Conservation (phyloP, 2,797 vertebrate genomes). For the Mus caroli region DNA sequence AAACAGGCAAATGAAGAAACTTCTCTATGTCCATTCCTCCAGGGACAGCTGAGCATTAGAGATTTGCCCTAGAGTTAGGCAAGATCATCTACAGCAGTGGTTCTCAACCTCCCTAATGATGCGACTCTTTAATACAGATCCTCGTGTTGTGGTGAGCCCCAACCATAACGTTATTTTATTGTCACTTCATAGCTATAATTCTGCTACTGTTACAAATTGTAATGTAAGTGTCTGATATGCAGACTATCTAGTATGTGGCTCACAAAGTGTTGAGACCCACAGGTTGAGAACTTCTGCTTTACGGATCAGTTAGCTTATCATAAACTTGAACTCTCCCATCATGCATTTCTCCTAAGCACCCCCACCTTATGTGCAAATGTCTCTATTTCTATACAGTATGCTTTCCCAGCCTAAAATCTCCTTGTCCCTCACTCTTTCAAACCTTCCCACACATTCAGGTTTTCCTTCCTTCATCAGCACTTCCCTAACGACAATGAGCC, state of each 20-base stretch:
- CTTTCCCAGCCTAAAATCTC: neutral
- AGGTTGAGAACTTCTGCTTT: neutral
- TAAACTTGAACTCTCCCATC: fast-evolving
- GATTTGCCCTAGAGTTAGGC: neutral
- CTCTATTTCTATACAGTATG: neutral
- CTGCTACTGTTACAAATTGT: neutral
- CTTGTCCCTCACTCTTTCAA: neutral
- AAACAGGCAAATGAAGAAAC: neutral
- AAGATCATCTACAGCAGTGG: neutral
- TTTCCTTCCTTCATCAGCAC: neutral
- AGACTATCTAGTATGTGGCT: neutral
- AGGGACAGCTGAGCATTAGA: neutral
- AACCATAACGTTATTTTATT: neutral
- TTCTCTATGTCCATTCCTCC: neutral
- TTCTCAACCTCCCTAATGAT: neutral
- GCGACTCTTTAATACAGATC: neutral
- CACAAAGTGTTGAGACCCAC: neutral
- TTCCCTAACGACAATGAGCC: neutral
- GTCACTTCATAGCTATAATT: neutral
- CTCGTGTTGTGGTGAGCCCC: neutral
- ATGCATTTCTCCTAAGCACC: neutral
- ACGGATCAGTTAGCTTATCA: neutral
- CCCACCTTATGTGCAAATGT: fast-evolving
- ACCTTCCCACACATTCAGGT: neutral
- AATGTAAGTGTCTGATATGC: neutral